A percentile compares a stretch with the other conserved stretches of the same genome.
phyloP scores from a whole-genome alignment of 1,140 invertebrate species.

The Drosophila sp. region DNA sequence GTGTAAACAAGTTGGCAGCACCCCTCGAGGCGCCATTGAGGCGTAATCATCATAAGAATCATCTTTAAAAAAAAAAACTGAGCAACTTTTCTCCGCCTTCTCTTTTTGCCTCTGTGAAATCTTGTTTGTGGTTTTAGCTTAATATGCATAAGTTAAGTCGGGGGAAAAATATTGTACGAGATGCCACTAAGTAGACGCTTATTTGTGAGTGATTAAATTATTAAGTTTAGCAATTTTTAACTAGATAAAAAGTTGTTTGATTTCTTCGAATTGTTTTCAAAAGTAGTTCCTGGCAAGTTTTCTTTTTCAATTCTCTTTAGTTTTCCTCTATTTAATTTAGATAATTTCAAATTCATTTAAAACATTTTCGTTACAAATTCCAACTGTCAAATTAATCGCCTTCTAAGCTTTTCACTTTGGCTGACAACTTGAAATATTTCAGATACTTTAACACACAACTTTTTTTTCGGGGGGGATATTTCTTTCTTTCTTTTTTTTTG shows the following conservation, averaged over 20 bases:
- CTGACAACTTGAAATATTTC: conserved; percentile 48
- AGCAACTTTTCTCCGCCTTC: conserved; percentile 2
- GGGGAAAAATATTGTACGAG: not conserved
- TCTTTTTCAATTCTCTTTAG: not conserved
- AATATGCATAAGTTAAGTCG: not conserved
- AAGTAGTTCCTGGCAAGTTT: conserved; percentile 7
- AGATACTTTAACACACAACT: conserved; percentile 41
- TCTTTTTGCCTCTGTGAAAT: not conserved
- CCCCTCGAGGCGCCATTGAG: conserved; percentile 41
- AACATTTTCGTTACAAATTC: conserved; percentile 9
- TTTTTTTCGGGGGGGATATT: conserved; percentile 13
- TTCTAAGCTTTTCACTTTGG: conserved; percentile 31
- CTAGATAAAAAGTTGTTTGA: not conserved
- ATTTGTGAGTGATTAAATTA: conserved; percentile 13
- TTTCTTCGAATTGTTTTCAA: conserved; percentile 38
- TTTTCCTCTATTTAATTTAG: not conserved
- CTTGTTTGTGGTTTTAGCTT: conserved; percentile 11
- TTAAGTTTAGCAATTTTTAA: not conserved
- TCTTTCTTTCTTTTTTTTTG: conserved; percentile 24
- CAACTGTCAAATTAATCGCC: conserved; percentile 12
- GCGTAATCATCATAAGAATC: conserved; percentile 56
- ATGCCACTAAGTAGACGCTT: conserved; percentile 8
- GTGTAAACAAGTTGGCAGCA: conserved; percentile 73
- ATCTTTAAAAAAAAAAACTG: conserved; percentile 7
- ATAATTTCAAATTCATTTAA: not conserved